These are phyloP conservation scores for Meandrina meandrites DNA, from an alignment of 92 coral and sea anemone genomes.

Conservation along the genomic window DNA sequence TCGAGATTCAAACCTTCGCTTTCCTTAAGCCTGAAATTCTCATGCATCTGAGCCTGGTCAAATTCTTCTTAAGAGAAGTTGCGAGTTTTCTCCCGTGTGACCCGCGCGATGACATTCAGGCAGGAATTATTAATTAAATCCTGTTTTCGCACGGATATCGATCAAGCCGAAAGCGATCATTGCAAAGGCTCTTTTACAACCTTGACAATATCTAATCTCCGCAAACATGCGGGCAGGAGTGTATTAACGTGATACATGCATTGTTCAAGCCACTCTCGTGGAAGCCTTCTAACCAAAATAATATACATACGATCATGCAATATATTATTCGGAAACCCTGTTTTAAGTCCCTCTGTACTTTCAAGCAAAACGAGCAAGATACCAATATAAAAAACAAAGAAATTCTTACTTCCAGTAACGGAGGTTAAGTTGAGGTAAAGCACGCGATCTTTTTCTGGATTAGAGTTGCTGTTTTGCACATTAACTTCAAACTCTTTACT, in stretches of 20 bases:
- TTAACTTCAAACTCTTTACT: conserved; percentile 68
- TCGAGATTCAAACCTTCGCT: too few species aligned
- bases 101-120: too few species aligned
- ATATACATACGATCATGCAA: too few species aligned
- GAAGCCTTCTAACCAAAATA: background rate
- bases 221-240: background rate
- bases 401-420: conserved; percentile 79
- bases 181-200: background rate
- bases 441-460: conserved; percentile 76
- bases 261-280: background rate
- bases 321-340: too few species aligned
- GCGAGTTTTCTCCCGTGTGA: too few species aligned
- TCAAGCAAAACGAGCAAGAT: background rate
- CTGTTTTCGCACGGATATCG: too few species aligned
- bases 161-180: too few species aligned
- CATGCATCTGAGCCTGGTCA: too few species aligned
- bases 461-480: conserved; percentile 55
- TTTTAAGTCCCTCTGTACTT: background rate
- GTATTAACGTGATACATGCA: background rate
- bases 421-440: conserved; percentile 70
- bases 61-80: too few species aligned
- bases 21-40: too few species aligned
- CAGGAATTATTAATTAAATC: too few species aligned
- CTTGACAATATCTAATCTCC: background rate
- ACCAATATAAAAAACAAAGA: background rate